These are phyloP conservation scores for Bombycilla garrulus DNA, from an alignment of 2,113 vertebrate genomes.

Conservation along the genomic window DNA sequence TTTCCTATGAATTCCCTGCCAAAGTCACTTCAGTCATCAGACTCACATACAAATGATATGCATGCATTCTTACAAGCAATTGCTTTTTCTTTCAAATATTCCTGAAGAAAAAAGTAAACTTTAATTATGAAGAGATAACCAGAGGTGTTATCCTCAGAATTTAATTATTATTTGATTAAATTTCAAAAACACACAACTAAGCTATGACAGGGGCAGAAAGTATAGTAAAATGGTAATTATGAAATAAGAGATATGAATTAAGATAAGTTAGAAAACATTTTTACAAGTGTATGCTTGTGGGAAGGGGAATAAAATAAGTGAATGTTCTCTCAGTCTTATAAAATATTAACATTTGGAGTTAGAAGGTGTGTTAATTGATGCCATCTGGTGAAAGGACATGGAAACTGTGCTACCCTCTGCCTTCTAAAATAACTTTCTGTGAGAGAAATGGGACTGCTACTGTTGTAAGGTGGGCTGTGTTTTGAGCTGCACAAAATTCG, in stretches of 20 bases:
- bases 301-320: slow-evolving; percentile 23
- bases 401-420: background rate
- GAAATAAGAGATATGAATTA: slow-evolving; percentile 64
- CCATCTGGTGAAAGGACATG: background rate
- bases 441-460: background rate
- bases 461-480: background rate
- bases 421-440: background rate
- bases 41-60: slow-evolving; percentile 23
- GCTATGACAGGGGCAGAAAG: slow-evolving; percentile 58
- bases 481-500: background rate
- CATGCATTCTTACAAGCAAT: slow-evolving; percentile 22
- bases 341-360: slow-evolving; percentile 14
- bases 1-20: background rate
- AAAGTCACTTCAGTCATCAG: slow-evolving; percentile 53
- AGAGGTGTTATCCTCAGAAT: slow-evolving; percentile 70
- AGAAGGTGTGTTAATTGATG: slow-evolving; percentile 18
- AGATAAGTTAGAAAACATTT: slow-evolving; percentile 60
- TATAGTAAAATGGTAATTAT: slow-evolving; percentile 72
- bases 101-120: slow-evolving; percentile 57
- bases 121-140: slow-evolving; percentile 77
- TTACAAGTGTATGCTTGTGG: background rate
- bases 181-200: slow-evolving; percentile 63
- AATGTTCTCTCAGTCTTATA: background rate
- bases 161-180: slow-evolving; percentile 79
- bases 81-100: slow-evolving; percentile 43